phyloP scores from a whole-genome alignment of 2,797 vertebrate genomes.

The Labroides dimidiatus region DNA sequence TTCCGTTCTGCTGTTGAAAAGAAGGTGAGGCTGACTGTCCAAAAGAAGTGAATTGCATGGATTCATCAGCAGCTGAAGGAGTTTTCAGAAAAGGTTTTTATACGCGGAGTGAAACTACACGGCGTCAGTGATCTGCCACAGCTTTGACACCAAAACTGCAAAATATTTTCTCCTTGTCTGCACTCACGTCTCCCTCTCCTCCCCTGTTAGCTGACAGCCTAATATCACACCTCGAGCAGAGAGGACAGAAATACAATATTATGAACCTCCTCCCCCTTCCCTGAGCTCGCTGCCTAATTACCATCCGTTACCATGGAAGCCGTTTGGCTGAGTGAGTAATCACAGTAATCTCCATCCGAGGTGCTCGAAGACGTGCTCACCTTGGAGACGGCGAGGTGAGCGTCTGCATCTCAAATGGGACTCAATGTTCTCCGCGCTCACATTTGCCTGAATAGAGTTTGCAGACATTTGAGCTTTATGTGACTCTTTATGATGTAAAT shows the following conservation, averaged over 20 bases:
- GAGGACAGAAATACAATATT: constrained; percentile 80
- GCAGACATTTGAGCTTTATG: constrained; percentile 24
- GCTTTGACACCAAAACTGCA: constrained; percentile 65
- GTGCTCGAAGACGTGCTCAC: constrained; percentile 70
- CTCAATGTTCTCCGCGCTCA: constrained; percentile 29
- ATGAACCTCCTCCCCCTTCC: constrained; percentile 61
- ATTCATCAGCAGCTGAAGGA: constrained; percentile 23
- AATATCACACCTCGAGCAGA: constrained; percentile 74
- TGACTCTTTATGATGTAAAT: constrained; percentile 31
- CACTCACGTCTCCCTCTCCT: constrained; percentile 57
- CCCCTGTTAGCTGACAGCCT: constrained; percentile 71
- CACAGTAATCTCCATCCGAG: constrained; percentile 82
- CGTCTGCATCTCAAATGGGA: constrained; percentile 42
- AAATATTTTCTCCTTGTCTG: constrained; percentile 75
- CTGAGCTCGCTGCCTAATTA: constrained; percentile 71
- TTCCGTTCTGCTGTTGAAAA: background rate
- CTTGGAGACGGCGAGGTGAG: constrained; percentile 64
- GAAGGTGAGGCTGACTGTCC: background rate
- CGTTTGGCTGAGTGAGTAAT: constrained; percentile 80
- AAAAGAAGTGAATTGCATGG: background rate
- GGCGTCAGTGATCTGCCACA: constrained; percentile 56
- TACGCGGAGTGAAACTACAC: constrained; percentile 6
- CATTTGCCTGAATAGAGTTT: constrained; percentile 49
- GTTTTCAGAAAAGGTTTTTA: background rate
- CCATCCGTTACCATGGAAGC: constrained; percentile 78